phyloP scores from a whole-genome alignment of 2,113 vertebrate species.

The Gadus chalcogrammus region DNA sequence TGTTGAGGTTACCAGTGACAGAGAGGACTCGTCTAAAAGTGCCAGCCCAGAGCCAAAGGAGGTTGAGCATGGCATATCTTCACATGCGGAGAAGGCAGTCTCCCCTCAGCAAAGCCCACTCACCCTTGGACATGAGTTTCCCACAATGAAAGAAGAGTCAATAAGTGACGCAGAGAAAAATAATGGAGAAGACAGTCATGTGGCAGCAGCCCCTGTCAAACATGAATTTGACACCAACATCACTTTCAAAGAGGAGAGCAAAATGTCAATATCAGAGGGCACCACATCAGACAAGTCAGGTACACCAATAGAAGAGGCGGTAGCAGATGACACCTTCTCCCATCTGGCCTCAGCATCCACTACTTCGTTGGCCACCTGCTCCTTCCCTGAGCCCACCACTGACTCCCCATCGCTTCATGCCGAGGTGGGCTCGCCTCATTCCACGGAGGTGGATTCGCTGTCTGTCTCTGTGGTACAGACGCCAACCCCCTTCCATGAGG shows the following conservation, averaged over 20 bases:
- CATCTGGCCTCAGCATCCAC: conserved; percentile 94
- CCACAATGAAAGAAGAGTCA: conserved; percentile 67
- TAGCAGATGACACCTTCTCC: conserved; percentile 94
- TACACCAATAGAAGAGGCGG: conserved; percentile 89
- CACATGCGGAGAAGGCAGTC: conserved; percentile 76
- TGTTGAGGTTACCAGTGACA: conserved; percentile 84
- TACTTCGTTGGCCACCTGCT: conserved; percentile 91
- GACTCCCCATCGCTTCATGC: conserved; percentile 94
- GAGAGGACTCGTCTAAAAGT: conserved; percentile 79
- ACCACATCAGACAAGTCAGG: conserved; percentile 93
- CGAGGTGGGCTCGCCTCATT: conserved; percentile 93
- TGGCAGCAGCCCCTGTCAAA: conserved; percentile 58
- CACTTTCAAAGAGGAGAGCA: conserved; percentile 90
- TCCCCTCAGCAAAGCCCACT: conserved; percentile 78
- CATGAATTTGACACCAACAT: conserved; percentile 74
- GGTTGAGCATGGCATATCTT: conserved; percentile 76
- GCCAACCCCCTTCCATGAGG: conserved; percentile 89
- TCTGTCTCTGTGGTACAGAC: conserved; percentile 96
- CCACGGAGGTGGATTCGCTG: conserved; percentile 95
- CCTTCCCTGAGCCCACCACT: conserved; percentile 91
- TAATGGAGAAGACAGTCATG: conserved; percentile 62
- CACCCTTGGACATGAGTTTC: conserved; percentile 69
- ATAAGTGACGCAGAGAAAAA: conserved; percentile 51
- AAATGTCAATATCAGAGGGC: conserved; percentile 98
- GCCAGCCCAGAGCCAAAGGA: conserved; percentile 84